phyloP scores from a whole-genome alignment of 53 echinoderm and acorn worm genomes.

The Apostichopus leukothele region DNA sequence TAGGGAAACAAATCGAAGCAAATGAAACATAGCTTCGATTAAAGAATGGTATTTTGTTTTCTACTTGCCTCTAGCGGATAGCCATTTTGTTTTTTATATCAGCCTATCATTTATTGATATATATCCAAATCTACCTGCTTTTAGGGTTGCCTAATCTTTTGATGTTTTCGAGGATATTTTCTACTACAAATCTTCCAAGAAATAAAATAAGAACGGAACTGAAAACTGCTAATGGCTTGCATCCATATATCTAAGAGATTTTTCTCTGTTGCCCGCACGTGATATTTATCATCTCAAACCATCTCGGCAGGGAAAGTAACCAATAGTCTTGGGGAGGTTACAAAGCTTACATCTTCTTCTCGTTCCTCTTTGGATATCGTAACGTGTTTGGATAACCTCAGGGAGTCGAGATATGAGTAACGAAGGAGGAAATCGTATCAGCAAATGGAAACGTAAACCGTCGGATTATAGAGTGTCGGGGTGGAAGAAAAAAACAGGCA shows the following conservation, averaged over 20 bases:
- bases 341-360: neutral
- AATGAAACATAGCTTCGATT: too few relatives aligned
- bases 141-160: neutral
- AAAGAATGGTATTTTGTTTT: too few relatives aligned
- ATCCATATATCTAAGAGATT: neutral
- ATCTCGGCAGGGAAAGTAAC: neutral
- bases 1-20: too few relatives aligned
- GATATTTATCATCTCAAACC: neutral
- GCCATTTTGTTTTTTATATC: neutral
- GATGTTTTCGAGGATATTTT: neutral
- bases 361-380: slow-evolving; percentile 1
- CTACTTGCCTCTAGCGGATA: too few relatives aligned
- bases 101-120: neutral
- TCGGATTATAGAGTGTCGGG: slow-evolving; percentile 1
- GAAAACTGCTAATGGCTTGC: neutral
- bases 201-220: neutral
- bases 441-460: slow-evolving; percentile 10
- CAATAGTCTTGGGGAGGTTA: neutral
- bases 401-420: slow-evolving; percentile 11
- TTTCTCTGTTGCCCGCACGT: neutral
- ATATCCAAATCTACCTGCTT: neutral
- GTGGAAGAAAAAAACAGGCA: neutral
- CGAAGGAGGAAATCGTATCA: neutral
- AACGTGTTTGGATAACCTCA: slow-evolving; percentile 44
- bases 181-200: neutral